phyloP scores from a whole-genome alignment of 2,113 vertebrate genomes.

The Catharus fuscescens region DNA sequence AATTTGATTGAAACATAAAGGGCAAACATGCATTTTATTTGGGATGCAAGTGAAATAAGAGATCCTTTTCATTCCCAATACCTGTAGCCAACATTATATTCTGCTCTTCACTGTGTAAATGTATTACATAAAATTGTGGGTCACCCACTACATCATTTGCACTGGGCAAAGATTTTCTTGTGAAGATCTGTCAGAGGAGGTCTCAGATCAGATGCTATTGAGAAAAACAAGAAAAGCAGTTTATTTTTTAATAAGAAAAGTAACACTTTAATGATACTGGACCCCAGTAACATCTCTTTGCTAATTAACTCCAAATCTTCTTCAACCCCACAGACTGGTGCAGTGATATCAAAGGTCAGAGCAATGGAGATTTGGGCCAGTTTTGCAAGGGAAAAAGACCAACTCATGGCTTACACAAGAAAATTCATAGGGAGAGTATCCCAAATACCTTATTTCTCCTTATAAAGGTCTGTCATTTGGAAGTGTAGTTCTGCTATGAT shows the following conservation, averaged over 20 bases:
- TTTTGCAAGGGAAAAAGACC: background rate
- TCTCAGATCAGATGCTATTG: background rate
- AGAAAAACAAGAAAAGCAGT: background rate
- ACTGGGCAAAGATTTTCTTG: background rate
- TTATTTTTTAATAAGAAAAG: background rate
- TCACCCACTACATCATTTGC: background rate
- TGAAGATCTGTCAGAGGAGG: background rate
- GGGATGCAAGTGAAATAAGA: background rate
- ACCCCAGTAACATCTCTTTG: background rate
- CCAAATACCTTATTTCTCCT: background rate
- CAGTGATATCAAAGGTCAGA: background rate
- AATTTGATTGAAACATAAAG: background rate
- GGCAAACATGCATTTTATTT: background rate
- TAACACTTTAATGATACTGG: background rate
- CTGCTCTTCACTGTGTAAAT: background rate
- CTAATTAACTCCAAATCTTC: background rate
- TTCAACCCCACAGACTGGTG: fast-evolving
- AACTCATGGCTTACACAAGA: background rate
- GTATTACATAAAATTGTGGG: background rate
- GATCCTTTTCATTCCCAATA: background rate
- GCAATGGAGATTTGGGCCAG: background rate
- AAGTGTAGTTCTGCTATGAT: background rate
- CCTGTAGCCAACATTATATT: background rate
- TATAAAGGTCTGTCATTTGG: background rate
- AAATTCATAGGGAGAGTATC: background rate